Conservation (phyloP, 2,888 invertebrate species). For the Pterobdella sp. region DNA sequence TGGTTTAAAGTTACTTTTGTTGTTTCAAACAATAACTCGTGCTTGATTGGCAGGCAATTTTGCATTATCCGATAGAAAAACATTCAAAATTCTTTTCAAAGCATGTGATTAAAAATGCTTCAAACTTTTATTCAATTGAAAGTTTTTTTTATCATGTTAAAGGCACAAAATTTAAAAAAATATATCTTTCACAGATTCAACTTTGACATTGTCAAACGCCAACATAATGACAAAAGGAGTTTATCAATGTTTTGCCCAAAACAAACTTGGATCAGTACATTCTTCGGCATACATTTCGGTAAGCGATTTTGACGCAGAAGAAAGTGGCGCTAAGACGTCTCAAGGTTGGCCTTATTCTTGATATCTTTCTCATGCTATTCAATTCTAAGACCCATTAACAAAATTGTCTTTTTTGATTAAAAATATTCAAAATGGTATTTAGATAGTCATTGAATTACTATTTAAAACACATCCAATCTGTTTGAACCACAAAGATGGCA, state of each 20-base stretch:
- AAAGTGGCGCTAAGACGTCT: not conserved
- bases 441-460: too few relatives aligned
- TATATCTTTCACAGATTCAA: slow-evolving; percentile 35
- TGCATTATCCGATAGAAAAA: not conserved
- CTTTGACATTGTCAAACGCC: slow-evolving; percentile 35
- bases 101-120: not conserved
- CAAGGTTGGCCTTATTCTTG: not conserved
- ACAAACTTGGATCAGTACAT: slow-evolving; percentile 39
- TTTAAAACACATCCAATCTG: too few relatives aligned
- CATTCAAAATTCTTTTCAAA: not conserved
- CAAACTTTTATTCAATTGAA: not conserved
- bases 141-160: too few relatives aligned
- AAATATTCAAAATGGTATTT: too few relatives aligned
- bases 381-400: not conserved
- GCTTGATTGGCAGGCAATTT: slow-evolving; percentile 7
- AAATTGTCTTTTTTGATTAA: too few relatives aligned
- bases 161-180: too few relatives aligned
- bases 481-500: not conserved
- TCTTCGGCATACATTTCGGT: slow-evolving; percentile 40
- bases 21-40: slow-evolving; percentile 11
- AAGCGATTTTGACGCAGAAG: not conserved
- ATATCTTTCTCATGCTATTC: not conserved
- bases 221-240: slow-evolving; percentile 40
- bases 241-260: slow-evolving; percentile 45
- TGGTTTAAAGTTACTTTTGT: slow-evolving; percentile 6